Evolutionary conservation across 1,140 invertebrate species (phyloP).

Genomic region (Lethrus apterus): DNA sequence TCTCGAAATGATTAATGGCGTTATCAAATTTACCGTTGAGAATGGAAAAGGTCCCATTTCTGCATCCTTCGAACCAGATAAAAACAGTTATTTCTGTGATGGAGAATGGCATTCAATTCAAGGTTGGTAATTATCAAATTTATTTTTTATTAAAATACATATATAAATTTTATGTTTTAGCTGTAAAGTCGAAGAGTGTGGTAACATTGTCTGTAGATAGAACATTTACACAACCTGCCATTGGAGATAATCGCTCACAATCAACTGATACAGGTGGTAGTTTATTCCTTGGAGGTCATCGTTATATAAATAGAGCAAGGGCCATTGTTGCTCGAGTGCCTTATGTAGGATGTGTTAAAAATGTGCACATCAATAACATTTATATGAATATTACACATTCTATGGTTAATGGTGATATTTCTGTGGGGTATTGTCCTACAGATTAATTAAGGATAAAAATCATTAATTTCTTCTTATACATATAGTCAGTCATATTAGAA

Average conservation of each 20-base stretch:
- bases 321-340: conserved; percentile 54
- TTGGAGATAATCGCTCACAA: conserved; percentile 55
- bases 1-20: conserved; percentile 81
- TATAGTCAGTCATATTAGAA: not conserved
- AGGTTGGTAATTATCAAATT: conserved; percentile 48
- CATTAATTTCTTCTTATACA: not conserved
- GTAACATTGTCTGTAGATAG: conserved; percentile 76
- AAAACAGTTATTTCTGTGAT: conserved; percentile 77
- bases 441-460: no score
- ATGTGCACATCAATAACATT: conserved; percentile 58
- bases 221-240: conserved; percentile 53
- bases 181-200: conserved; percentile 75
- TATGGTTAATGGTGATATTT: conserved; percentile 58
- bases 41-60: conserved; percentile 75
- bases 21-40: conserved; percentile 72
- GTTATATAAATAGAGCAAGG: conserved; percentile 48
- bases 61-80: conserved; percentile 61
- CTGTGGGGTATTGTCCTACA: conserved; percentile 62
- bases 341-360: conserved; percentile 77
- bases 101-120: conserved; percentile 88
- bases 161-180: conserved; percentile 48
- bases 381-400: conserved; percentile 50
- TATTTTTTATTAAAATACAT: conserved; percentile 26
- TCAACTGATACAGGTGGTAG: conserved; percentile 76
- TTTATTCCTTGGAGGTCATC: conserved; percentile 84